phyloP scores from a whole-genome alignment of 2,888 invertebrate genomes.

The Xestia c-nigrum region DNA sequence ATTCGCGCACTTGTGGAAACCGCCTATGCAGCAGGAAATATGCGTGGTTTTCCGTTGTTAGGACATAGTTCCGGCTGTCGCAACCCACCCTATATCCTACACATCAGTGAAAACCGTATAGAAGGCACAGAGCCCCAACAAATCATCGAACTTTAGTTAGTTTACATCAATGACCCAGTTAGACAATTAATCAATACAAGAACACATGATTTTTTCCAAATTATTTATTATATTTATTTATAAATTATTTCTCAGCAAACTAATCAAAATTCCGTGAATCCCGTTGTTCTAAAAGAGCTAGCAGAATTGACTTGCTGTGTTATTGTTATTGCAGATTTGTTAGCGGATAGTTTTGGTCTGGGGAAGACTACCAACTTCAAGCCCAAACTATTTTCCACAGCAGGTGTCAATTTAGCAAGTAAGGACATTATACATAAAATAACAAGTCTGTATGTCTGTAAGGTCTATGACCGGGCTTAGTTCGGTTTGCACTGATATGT shows the following conservation, averaged over 20 bases:
- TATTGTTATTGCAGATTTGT: conserved; percentile 84
- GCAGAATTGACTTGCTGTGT: conserved; percentile 73
- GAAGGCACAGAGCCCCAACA: not conserved
- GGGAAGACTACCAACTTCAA: conserved; percentile 82
- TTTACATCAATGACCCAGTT: conserved; percentile 20
- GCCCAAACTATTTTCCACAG: conserved; percentile 78
- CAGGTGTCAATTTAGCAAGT: conserved; percentile 80
- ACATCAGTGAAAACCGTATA: conserved; percentile 58
- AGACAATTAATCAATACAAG: not conserved
- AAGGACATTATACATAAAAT: conserved; percentile 73
- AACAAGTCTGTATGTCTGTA: conserved; percentile 59
- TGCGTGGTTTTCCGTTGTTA: not conserved
- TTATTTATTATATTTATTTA: conserved; percentile 14
- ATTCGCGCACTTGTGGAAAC: not conserved
- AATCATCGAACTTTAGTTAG: not conserved
- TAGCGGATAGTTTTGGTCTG: conserved; percentile 87
- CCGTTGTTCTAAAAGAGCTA: conserved; percentile 46
- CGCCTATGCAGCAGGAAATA: not conserved
- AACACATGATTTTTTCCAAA: conserved; percentile 17
- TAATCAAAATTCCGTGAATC: conserved; percentile 13
- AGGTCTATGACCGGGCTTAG: conserved; percentile 60
- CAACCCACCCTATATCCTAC: conserved; percentile 20
- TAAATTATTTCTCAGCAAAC: not conserved
- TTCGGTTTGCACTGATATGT: conserved; percentile 70
- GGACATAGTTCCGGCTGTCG: not conserved